These are phyloP conservation scores for Eumaeus atala DNA, from an alignment of 1,140 invertebrate species.

Conservation along the genomic window DNA sequence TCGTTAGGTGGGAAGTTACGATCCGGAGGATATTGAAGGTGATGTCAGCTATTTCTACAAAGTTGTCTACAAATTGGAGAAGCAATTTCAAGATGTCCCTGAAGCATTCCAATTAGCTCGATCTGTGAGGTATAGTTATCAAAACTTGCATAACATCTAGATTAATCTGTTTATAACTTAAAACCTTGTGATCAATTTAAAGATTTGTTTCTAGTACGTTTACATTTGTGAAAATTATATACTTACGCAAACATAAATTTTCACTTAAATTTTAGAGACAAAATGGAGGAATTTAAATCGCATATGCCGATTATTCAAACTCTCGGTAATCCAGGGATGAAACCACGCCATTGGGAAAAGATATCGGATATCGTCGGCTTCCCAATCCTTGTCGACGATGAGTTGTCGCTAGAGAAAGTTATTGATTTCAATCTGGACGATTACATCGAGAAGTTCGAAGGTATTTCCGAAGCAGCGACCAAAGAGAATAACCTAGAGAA, in stretches of 20 bases:
- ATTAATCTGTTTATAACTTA: no score
- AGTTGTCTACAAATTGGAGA: slow-evolving; percentile 91
- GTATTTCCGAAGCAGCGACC: slow-evolving; percentile 94
- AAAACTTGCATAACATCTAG: no score
- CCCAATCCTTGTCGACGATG: slow-evolving; percentile 89
- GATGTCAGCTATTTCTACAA: slow-evolving; percentile 88
- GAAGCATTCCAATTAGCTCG: slow-evolving; percentile 78
- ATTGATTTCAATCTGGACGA: slow-evolving; percentile 94
- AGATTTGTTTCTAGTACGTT: no score
- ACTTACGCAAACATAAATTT: no score
- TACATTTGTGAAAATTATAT: no score
- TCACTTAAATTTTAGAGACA: slow-evolving; percentile 58
- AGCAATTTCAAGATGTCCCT: slow-evolving; percentile 85
- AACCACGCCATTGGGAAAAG: slow-evolving; percentile 95
- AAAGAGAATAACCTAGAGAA: slow-evolving; percentile 96
- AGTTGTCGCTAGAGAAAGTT: slow-evolving; percentile 90
- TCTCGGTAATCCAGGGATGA: slow-evolving; percentile 94
- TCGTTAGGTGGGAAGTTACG: slow-evolving; percentile 82
- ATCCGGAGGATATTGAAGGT: slow-evolving; percentile 91
- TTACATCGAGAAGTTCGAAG: slow-evolving; percentile 93
- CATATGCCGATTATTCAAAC: slow-evolving; percentile 94
- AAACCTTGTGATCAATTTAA: no score
- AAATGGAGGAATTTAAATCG: slow-evolving; percentile 92
- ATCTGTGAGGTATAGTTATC: slow-evolving; percentile 74
- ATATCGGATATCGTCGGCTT: slow-evolving; percentile 97